These are phyloP conservation scores for Dermochelys coriacea DNA, from an alignment of 2,797 vertebrate species.

Conservation along the genomic window DNA sequence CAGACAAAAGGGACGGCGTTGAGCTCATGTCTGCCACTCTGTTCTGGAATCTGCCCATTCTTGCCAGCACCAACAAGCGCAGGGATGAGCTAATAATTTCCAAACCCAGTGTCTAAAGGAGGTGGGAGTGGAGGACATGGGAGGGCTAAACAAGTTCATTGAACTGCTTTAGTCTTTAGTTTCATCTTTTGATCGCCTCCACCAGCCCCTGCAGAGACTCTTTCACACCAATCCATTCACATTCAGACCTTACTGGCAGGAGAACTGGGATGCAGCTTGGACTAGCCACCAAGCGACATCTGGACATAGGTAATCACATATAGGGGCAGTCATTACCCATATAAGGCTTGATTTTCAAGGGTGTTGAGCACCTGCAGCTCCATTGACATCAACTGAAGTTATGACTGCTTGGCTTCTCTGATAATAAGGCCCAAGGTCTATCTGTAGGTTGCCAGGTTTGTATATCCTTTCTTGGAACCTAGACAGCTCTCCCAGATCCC, in stretches of 20 bases:
- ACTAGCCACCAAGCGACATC: rapidly evolving
- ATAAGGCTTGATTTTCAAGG: neutral
- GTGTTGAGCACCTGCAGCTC: neutral
- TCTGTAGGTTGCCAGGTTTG: neutral
- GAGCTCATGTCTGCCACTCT: neutral
- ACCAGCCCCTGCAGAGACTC: rapidly evolving
- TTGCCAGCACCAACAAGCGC: neutral
- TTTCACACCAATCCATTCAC: neutral
- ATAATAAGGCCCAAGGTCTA: neutral
- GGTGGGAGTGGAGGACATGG: neutral
- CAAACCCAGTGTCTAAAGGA: rapidly evolving
- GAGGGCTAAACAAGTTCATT: neutral
- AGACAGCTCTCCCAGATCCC: neutral
- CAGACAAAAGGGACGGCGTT: rapidly evolving
- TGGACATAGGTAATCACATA: neutral
- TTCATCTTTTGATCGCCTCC: neutral
- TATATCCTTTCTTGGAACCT: neutral
- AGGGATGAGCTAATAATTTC: neutral
- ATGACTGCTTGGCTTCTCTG: rapidly evolving
- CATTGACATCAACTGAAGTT: rapidly evolving
- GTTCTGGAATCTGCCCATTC: neutral
- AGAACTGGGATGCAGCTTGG: neutral
- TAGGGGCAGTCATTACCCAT: neutral
- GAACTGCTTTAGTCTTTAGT: rapidly evolving
- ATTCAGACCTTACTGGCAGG: rapidly evolving